Evolutionary conservation across 2,888 invertebrate genomes (phyloP).

Genomic region (Seladonia tumulorum): DNA sequence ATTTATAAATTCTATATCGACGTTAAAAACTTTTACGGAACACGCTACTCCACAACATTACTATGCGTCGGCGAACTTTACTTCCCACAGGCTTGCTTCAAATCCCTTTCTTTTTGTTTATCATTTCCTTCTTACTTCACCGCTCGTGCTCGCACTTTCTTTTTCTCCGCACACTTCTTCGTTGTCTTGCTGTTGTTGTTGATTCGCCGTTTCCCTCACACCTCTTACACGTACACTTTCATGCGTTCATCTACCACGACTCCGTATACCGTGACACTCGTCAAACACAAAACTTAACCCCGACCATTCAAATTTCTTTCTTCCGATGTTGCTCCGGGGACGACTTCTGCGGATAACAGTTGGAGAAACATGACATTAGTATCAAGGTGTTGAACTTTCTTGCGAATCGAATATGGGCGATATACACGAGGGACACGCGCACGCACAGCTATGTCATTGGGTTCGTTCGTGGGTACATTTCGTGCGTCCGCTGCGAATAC

Average conservation of each 20-base stretch:
- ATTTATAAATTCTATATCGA: slow-evolving; percentile 65
- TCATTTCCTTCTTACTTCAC: slow-evolving; percentile 45
- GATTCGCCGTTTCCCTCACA: slow-evolving; percentile 6
- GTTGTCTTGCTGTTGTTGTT: slow-evolving; percentile 13
- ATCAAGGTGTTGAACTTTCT: slow-evolving; percentile 1
- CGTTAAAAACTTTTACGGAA: slow-evolving; percentile 63
- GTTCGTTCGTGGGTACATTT: slow-evolving; percentile 1
- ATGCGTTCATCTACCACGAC: slow-evolving; percentile 51
- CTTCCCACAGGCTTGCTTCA: slow-evolving; percentile 37
- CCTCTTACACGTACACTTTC: slow-evolving; percentile 51
- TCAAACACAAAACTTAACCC: slow-evolving; percentile 38
- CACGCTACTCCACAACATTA: slow-evolving; percentile 65
- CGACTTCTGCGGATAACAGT: slow-evolving; percentile 64
- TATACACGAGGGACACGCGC: slow-evolving; percentile 20
- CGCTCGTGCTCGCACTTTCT: slow-evolving; percentile 34
- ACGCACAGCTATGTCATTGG: slow-evolving; percentile 11
- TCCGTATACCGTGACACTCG: slow-evolving; percentile 45
- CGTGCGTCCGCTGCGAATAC: not conserved
- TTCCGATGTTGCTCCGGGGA: slow-evolving; percentile 58
- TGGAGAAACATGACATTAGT: slow-evolving; percentile 58
- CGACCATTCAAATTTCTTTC: slow-evolving; percentile 46
- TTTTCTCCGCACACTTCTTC: slow-evolving; percentile 25
- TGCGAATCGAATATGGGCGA: slow-evolving; percentile 18
- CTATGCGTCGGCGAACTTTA: slow-evolving; percentile 52
- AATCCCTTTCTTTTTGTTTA: slow-evolving; percentile 53